Percentiles rank a stretch among this genome's conserved stretches.
phyloP scores from a whole-genome alignment of 2,797 vertebrate species.

The Pterois miles region DNA sequence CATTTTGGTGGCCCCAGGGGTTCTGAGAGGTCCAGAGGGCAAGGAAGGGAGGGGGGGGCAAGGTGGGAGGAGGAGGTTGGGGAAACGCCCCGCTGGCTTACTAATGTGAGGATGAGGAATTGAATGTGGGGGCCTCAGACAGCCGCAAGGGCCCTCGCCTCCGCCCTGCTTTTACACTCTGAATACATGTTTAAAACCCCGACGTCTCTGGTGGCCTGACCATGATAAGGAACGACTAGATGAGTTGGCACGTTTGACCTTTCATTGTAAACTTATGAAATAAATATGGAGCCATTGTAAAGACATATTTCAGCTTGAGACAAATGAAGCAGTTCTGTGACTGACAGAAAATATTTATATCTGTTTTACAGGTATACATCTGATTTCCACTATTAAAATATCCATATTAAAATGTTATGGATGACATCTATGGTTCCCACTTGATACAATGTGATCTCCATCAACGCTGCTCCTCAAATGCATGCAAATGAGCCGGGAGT shows the following conservation, averaged over 20 bases:
- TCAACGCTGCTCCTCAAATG: conserved; percentile 66
- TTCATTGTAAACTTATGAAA: conserved; percentile 32
- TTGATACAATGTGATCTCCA: conserved; percentile 54
- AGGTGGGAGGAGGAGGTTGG: conserved; percentile 19
- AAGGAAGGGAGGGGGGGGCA: neutral
- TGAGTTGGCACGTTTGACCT: conserved; percentile 50
- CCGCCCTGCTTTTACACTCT: conserved; percentile 48
- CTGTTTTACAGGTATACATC: conserved; percentile 17
- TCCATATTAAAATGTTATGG: conserved; percentile 44
- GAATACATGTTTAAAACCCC: conserved; percentile 59
- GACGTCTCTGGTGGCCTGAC: conserved; percentile 39
- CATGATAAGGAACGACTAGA: conserved; percentile 24
- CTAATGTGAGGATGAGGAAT: conserved; percentile 64
- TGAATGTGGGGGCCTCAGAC: conserved; percentile 55
- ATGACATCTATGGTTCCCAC: conserved; percentile 44
- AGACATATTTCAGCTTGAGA: conserved; percentile 24
- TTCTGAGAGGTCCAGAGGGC: conserved; percentile 46
- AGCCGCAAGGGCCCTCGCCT: conserved; percentile 40
- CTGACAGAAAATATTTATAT: conserved; percentile 34
- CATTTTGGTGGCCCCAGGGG: conserved; percentile 69
- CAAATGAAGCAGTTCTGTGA: conserved; percentile 21
- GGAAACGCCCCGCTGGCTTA: conserved; percentile 56
- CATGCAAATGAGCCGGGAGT: conserved; percentile 73
- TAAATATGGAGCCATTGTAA: conserved; percentile 8
- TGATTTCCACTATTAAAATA: conserved; percentile 38